Conservation (phyloP, 2,888 invertebrate genomes). For the Chironomus tentans region DNA sequence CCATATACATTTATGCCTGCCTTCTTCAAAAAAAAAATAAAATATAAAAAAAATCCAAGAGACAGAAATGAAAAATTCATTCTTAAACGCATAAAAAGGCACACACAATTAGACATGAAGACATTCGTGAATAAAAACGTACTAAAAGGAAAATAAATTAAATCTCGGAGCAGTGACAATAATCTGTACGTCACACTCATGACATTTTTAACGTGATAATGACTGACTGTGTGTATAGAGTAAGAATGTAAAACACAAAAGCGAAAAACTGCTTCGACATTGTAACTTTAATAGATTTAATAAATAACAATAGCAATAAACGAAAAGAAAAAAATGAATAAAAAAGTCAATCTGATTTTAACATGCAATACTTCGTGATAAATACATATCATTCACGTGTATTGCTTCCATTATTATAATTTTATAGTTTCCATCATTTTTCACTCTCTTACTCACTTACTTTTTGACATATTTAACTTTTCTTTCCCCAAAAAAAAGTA, state of each 20-base stretch:
- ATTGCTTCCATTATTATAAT: constrained; percentile 16
- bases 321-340: constrained; percentile 1
- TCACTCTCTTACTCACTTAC: neutral
- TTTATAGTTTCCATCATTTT: constrained; percentile 23
- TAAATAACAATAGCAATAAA: constrained; percentile 15
- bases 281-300: constrained; percentile 22
- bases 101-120: neutral
- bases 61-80: too few relatives aligned
- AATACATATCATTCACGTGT: constrained; percentile 26
- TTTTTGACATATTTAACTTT: neutral
- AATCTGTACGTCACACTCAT: neutral
- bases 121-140: neutral
- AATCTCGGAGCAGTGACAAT: neutral
- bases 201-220: constrained; percentile 17
- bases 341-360: constrained; percentile 19
- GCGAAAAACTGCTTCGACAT: constrained; percentile 18
- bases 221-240: neutral
- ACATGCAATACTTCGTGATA: constrained; percentile 28
- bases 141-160: neutral
- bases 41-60: too few relatives aligned
- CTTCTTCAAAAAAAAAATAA: too few relatives aligned
- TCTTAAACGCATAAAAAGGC: neutral
- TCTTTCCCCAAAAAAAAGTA: neutral
- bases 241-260: neutral
- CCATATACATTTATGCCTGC: too few relatives aligned